A percentile compares a stretch with the other conserved stretches of the same genome.
Evolutionary conservation across 2,888 invertebrate genomes (phyloP).

Genomic region (Eupeodes luniger): DNA sequence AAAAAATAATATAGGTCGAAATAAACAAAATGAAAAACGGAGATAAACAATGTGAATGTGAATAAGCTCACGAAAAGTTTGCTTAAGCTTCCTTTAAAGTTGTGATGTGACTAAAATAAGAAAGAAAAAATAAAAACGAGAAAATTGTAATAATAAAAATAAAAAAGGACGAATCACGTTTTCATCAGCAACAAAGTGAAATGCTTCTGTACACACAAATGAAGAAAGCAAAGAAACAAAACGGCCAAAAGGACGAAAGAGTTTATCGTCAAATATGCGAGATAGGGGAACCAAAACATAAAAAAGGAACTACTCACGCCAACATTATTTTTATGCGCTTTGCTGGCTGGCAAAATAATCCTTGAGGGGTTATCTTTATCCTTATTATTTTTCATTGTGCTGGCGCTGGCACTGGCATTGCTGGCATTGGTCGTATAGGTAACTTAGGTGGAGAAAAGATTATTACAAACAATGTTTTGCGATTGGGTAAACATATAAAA

Average conservation of each 20-base stretch:
- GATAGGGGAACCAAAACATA: neutral
- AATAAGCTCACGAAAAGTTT: constrained; percentile 47
- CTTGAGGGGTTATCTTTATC: constrained; percentile 16
- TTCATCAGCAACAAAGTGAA: constrained; percentile 44
- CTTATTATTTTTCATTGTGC: constrained; percentile 5
- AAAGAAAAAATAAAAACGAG: neutral
- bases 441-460: constrained; percentile 23
- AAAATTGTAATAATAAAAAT: constrained; percentile 7
- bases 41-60: constrained; percentile 51
- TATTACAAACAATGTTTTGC: constrained; percentile 27
- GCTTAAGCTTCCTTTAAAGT: constrained; percentile 29
- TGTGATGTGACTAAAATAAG: constrained; percentile 31
- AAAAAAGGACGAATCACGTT: constrained; percentile 66
- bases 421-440: neutral
- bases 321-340: constrained; percentile 14
- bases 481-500: constrained; percentile 47
- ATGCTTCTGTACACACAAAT: constrained; percentile 24
- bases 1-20: neutral
- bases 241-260: constrained; percentile 11
- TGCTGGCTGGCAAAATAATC: constrained; percentile 26
- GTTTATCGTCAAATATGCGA: constrained; percentile 17
- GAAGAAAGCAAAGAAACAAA: neutral
- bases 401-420: neutral
- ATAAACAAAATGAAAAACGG: constrained; percentile 50
- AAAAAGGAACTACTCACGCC: neutral